Evolutionary conservation across 2,888 invertebrate species (phyloP).

Genomic region (Coenonympha glycerion): DNA sequence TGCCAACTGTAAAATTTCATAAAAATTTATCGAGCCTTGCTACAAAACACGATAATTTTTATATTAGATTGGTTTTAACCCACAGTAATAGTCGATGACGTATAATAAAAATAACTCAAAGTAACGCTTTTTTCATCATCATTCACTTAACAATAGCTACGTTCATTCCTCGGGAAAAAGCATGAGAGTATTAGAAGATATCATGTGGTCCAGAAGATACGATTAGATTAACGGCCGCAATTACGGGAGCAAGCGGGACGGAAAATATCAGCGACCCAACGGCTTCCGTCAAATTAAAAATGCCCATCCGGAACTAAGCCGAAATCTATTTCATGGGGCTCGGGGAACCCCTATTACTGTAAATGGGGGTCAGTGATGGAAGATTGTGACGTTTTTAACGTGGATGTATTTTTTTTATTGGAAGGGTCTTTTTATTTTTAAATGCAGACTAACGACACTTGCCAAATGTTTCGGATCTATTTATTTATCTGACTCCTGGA

Average conservation of each 20-base stretch:
- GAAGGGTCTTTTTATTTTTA: conserved; percentile 1
- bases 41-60: no score
- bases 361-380: conserved; percentile 6
- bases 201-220: conserved; percentile 32
- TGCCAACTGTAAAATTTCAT: no score
- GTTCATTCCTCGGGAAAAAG: background rate
- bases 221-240: conserved; percentile 39
- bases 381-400: conserved; percentile 2
- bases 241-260: conserved; percentile 41
- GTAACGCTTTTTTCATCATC: no score
- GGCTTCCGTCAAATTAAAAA: conserved; percentile 40
- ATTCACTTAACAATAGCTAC: no score
- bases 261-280: conserved; percentile 42
- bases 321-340: conserved; percentile 5
- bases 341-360: background rate
- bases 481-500: no score
- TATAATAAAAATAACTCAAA: no score
- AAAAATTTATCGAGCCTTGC: no score
- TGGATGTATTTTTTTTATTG: background rate
- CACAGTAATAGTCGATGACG: no score
- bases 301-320: conserved; percentile 13
- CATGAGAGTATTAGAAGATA: conserved; percentile 18
- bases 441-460: background rate
- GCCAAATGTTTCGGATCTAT: background rate
- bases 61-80: no score